Evolutionary conservation across 1,140 invertebrate species (phyloP).

Genomic region (Nephila pilipes): DNA sequence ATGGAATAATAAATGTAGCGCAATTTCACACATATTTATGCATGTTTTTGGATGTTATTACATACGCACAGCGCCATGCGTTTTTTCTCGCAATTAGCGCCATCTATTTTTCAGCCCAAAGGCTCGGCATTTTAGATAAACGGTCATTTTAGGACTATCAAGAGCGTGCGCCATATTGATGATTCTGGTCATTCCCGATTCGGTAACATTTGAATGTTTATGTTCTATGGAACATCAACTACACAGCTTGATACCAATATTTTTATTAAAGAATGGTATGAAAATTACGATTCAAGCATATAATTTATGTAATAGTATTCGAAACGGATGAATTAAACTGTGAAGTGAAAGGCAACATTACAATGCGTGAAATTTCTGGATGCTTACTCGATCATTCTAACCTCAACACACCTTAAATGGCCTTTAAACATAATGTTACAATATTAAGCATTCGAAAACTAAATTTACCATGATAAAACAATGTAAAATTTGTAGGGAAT

Average conservation of each 20-base stretch:
- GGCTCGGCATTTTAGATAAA: constrained; percentile 47
- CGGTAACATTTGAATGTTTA: background rate
- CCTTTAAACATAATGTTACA: background rate
- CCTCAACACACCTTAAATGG: background rate
- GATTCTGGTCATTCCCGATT: background rate
- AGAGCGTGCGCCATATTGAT: constrained; percentile 62
- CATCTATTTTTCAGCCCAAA: constrained; percentile 75
- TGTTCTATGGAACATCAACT: background rate
- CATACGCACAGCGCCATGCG: constrained; percentile 63
- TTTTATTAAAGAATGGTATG: background rate
- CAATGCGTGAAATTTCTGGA: constrained; percentile 33
- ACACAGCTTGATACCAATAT: background rate
- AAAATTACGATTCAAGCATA: background rate
- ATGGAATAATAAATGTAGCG: background rate
- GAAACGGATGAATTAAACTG: background rate
- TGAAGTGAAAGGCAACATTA: background rate
- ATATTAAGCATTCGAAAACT: constrained; percentile 26
- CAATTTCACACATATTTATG: background rate
- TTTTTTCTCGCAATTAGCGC: constrained; percentile 76
- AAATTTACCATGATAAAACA: constrained; percentile 51
- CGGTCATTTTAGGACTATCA: constrained; percentile 45
- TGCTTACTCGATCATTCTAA: background rate
- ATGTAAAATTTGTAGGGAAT: constrained; percentile 11
- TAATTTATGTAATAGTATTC: background rate
- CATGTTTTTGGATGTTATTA: constrained; percentile 11